Percentiles rank a stretch among this genome's conserved stretches.
phyloP scores from a whole-genome alignment of 2,888 invertebrate species.

The Odontothrips loti region DNA sequence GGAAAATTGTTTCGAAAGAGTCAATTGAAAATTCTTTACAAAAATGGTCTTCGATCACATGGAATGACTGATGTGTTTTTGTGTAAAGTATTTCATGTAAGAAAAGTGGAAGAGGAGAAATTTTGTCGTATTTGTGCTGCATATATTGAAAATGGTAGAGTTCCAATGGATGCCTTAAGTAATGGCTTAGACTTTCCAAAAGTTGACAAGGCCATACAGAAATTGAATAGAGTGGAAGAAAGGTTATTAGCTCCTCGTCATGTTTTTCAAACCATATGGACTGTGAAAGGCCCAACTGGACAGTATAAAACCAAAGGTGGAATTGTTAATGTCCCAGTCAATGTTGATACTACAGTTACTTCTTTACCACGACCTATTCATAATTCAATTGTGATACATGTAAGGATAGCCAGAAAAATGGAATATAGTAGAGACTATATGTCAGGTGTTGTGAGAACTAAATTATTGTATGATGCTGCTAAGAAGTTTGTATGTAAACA shows the following conservation, averaged over 20 bases:
- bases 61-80: neutral
- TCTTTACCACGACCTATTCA: constrained; percentile 33
- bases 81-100: neutral
- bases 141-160: constrained; percentile 31
- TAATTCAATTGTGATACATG: constrained; percentile 35
- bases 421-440: constrained; percentile 33
- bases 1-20: too few species aligned
- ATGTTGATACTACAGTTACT: constrained; percentile 35
- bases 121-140: constrained; percentile 34
- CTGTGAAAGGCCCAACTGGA: constrained; percentile 33
- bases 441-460: constrained; percentile 33
- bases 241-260: constrained; percentile 36
- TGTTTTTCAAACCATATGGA: constrained; percentile 36
- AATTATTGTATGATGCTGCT: constrained; percentile 33
- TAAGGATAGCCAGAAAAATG: constrained; percentile 35
- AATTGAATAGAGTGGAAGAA: constrained; percentile 35
- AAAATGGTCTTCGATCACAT: neutral
- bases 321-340: constrained; percentile 36
- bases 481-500: constrained; percentile 33
- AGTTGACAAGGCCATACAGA: constrained; percentile 32
- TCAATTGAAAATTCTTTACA: constrained; percentile 33
- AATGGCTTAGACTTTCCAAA: too few species aligned
- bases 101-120: constrained; percentile 29
- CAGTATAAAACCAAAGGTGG: constrained; percentile 37
- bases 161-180: constrained; percentile 34